These are phyloP conservation scores for Chlamydotis undulata DNA, from an alignment of 2,113 vertebrate species.

Conservation along the genomic window DNA sequence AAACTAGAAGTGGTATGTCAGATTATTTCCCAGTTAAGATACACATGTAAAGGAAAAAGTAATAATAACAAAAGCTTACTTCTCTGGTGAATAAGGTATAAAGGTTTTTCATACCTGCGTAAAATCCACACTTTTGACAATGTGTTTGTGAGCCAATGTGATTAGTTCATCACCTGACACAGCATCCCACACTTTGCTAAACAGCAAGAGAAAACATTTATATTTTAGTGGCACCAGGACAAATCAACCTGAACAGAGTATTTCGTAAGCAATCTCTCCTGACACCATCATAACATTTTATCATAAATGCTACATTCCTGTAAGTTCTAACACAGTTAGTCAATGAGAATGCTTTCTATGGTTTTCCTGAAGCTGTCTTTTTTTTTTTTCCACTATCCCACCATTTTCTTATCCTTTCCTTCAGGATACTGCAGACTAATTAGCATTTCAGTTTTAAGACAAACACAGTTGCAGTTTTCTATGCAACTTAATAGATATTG, in stretches of 20 bases:
- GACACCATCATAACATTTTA: background rate
- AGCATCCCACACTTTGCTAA: constrained; percentile 98
- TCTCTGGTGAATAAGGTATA: background rate
- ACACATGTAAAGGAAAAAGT: no score
- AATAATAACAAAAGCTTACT: background rate
- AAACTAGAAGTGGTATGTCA: fast-evolving
- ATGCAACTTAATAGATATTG: background rate
- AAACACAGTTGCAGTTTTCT: background rate
- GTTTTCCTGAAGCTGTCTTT: background rate
- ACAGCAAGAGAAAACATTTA: constrained; percentile 41
- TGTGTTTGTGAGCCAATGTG: constrained; percentile 96
- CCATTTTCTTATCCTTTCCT: background rate
- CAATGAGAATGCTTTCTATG: background rate
- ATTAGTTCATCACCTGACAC: constrained; percentile 95
- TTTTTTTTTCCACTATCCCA: background rate
- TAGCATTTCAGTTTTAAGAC: background rate
- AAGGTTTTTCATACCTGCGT: constrained; percentile 83
- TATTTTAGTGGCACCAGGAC: background rate
- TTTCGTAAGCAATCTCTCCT: background rate
- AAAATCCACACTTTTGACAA: constrained; percentile 95
- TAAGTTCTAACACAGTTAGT: background rate
- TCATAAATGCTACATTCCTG: background rate
- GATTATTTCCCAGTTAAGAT: background rate
- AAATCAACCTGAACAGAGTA: background rate
- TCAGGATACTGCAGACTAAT: background rate